Evolutionary conservation across 2,113 vertebrate species (phyloP), one percentile per base, ranked within the genome.

Genomic region (Herpetotheres cachinnans): DNA sequence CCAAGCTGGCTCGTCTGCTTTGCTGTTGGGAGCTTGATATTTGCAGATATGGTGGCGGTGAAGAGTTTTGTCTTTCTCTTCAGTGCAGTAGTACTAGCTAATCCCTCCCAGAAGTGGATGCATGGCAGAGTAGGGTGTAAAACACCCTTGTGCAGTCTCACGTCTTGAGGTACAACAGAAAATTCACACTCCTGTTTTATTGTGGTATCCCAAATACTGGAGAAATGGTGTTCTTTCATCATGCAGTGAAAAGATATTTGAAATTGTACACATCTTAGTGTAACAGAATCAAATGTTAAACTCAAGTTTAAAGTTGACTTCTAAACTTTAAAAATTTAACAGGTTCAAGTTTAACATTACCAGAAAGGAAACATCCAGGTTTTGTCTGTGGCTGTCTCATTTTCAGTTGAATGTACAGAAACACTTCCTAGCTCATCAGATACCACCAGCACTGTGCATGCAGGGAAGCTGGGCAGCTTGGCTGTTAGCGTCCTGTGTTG

Each of bases 341-440:
- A 49, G 26, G 16, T 79, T 74, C 30, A 71, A 42, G 15, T 84
- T 89, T 62, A 70, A 52, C 13, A 8, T 67, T 47, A 52, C 47
- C 24, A 25, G 65, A 79, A 74, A 59, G 30, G 30, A 84, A 89
- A 9, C 3, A 6, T 30, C 25, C 49, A 34, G 25, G 32, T 52
- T 89, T 71, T 86, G 38, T 81, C 54, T 80, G n/a, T 73, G 32
- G 4, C 19, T 58, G 63, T 80, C 59, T 86, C 38, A 19, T 86
- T 96, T 94, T 82, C 34, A 50, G 46, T 65, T 80, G 22, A 70
- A 76, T n/a, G 17, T 54, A 34, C 62, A 95, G 74, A 61, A 95
- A 13, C 49, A 10, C 27, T 93, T 94, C 6, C 1, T 58, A 44
- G n/a, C 46, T 74, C 46, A 73, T 86, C 56, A 63, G 52, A 32